Evolutionary conservation across 2,113 vertebrate species (phyloP), one percentile per base, ranked within the genome.

Genomic region (Polyodon spathula): DNA sequence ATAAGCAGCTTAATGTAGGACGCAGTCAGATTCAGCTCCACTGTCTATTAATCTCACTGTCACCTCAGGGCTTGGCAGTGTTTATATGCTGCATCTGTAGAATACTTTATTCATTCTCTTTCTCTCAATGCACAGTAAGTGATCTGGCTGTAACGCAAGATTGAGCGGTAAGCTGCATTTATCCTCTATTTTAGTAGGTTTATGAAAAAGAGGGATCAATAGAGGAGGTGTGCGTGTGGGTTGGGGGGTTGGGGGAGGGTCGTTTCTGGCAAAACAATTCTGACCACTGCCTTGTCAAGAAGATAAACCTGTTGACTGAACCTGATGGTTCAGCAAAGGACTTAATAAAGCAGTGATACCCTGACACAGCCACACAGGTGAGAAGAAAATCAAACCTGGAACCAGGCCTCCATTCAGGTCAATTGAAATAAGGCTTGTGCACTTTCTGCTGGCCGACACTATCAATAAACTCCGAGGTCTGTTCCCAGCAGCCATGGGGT

Each of bases 1-100:
- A 42, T 65, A 60, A 65, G 64, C 64, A 56, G 64, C 64, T 65
- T 61, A 65, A 61, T 60, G 64, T 50, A 54, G 59, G 42, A 61
- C 51, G 17, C 4, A 59, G 44, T 40, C 16, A 46, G 54, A 56
- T 51, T 56, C 40, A 48, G 15, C 58, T 37, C 4, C 41, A 56
- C 40, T 60, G 52, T 65, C 51, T 60, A 55, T 60, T 65, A 61
- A 65, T 65, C 58, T 61, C 54, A 17, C 38, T 52, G 53, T 61
- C 59, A 60, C 52, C 58, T 37, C 16, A 55, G 53, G 59, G 59
- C 54, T 46, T 54, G 43, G 64, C 42, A 56, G 39, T 38, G 53
- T 56, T 60, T 65, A 38, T 5, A 17, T 17, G 52, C 41, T 41
- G 58, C 17, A 42, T 64, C 50, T 52, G 44, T 60, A 41, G 58